A percentile compares a stretch with the other conserved stretches of the same genome.
These are phyloP conservation scores for Phalanger gymnotis DNA, from an alignment of 2,797 vertebrate genomes.

Conservation along the genomic window DNA sequence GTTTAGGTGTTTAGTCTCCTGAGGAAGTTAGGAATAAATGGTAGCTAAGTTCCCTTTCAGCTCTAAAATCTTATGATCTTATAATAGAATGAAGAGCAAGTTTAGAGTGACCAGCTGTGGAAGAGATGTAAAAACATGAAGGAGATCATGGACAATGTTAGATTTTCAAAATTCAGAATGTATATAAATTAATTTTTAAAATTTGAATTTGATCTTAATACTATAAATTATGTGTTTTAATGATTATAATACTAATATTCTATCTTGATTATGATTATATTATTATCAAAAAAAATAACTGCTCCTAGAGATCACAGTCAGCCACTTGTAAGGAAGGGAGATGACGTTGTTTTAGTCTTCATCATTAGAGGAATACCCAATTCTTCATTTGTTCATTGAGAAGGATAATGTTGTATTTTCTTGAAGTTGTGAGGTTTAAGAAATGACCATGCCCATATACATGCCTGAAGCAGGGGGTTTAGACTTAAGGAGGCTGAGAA, in stretches of 20 bases:
- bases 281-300: neutral
- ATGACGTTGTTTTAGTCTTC: neutral
- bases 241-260: neutral
- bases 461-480: neutral
- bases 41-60: neutral
- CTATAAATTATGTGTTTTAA: neutral
- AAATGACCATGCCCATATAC: neutral
- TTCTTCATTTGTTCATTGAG: neutral
- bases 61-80: neutral
- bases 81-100: neutral
- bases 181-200: neutral
- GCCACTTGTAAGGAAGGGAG: neutral
- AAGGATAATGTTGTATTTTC: neutral
- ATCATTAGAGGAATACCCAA: neutral
- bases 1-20: neutral
- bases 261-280: neutral
- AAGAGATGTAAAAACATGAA: neutral
- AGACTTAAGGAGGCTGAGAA: neutral
- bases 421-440: neutral
- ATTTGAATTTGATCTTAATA: neutral
- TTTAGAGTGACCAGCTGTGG: neutral
- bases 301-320: neutral
- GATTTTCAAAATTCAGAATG: neutral
- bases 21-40: neutral
- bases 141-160: neutral